These are phyloP conservation scores for Mus pahari DNA, from an alignment of 2,113 vertebrate genomes.

Conservation along the genomic window DNA sequence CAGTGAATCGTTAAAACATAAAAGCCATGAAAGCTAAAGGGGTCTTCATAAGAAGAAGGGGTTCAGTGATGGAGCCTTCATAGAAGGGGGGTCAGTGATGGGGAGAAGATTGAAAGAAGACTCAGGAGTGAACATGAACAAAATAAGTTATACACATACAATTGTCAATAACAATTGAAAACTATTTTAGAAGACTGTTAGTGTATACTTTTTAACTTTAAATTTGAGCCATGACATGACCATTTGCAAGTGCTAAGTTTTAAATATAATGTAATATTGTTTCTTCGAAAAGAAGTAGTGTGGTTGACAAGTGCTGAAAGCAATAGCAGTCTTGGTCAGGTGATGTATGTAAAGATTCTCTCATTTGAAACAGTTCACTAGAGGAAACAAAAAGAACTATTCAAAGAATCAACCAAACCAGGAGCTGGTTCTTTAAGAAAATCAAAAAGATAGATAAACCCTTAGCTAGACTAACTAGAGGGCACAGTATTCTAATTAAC, in stretches of 20 bases:
- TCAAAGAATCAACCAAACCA: too few species aligned
- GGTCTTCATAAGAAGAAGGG: not conserved
- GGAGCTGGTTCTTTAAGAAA: too few species aligned
- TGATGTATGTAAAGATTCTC: not conserved
- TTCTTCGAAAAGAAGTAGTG: not conserved
- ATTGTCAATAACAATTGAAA: not conserved
- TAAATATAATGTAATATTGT: not conserved
- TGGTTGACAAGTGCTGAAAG: not conserved
- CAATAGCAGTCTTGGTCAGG: not conserved
- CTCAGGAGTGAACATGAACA: not conserved
- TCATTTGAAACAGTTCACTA: not conserved
- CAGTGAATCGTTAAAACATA: too few species aligned
- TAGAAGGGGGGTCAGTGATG: not conserved
- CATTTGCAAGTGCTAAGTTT: not conserved
- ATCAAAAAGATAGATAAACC: too few species aligned
- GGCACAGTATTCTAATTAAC: too few species aligned
- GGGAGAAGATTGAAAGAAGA: not conserved
- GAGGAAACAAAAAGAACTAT: too few species aligned
- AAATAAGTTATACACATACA: not conserved
- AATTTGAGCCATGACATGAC: conserved; percentile 23
- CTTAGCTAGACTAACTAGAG: too few species aligned
- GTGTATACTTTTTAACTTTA: conserved; percentile 19
- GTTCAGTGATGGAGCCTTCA: too few species aligned
- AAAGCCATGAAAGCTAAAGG: not conserved
- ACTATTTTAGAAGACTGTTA: conserved; percentile 25